phyloP scores from a whole-genome alignment of 2,113 vertebrate genomes.

The Megaptera novaeangliae region DNA sequence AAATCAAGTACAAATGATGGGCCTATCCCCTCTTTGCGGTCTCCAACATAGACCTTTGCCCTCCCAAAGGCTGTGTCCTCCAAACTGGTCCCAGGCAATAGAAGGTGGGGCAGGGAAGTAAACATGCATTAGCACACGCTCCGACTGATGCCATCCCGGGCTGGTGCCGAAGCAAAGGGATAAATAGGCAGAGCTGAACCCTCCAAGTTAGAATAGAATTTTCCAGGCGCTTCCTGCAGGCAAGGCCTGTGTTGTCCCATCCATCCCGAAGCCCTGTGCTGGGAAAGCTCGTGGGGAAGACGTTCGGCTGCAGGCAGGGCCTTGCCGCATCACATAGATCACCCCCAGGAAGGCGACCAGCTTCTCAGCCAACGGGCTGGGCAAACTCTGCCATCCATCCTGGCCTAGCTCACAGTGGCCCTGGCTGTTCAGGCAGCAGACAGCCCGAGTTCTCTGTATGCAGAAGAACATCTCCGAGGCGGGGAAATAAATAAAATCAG shows the following conservation, averaged over 20 bases:
- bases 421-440: background rate
- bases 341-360: background rate
- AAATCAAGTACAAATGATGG: background rate
- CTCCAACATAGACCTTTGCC: background rate
- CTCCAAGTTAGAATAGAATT: background rate
- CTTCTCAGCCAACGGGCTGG: background rate
- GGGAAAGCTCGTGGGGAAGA: background rate
- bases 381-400: constrained; percentile 39
- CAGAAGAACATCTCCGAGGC: constrained; percentile 46
- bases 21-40: background rate
- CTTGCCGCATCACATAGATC: background rate
- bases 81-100: background rate
- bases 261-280: background rate
- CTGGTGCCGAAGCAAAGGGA: background rate
- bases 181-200: background rate
- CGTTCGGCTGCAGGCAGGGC: background rate
- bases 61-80: background rate
- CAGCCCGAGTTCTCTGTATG: constrained; percentile 1
- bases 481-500: constrained; percentile 67
- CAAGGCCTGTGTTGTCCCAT: background rate
- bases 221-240: background rate
- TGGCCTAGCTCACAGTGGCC: constrained; percentile 36
- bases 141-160: background rate
- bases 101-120: rapidly evolving
- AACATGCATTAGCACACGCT: background rate